Percentiles rank a stretch among this genome's conserved stretches.
These are phyloP conservation scores for Thymelicus acteon DNA, from an alignment of 2,888 invertebrate species.

Conservation along the genomic window DNA sequence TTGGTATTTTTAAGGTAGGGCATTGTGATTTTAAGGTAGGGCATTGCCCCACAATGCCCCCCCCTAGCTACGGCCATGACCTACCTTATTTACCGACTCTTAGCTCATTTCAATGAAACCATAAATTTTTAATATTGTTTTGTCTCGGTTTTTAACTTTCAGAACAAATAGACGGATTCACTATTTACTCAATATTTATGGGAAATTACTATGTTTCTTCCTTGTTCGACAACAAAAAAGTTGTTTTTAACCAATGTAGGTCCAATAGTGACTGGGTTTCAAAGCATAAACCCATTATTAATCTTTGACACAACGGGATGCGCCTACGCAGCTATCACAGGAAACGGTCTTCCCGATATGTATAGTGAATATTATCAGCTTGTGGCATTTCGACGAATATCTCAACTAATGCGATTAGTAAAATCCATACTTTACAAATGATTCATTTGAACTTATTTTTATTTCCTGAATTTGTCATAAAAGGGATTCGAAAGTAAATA, in stretches of 20 bases:
- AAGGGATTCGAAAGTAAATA: background rate
- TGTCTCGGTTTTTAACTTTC: no score
- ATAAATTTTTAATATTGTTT: no score
- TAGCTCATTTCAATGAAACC: no score
- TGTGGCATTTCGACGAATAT: slow-evolving; percentile 35
- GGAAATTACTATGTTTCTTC: no score
- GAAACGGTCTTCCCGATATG: slow-evolving; percentile 69
- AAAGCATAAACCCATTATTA: slow-evolving; percentile 35
- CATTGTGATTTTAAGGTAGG: no score
- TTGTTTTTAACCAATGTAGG: background rate
- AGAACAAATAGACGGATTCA: no score
- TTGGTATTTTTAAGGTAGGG: no score
- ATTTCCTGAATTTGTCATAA: background rate
- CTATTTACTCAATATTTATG: no score
- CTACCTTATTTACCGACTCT: no score
- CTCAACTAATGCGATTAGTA: slow-evolving; percentile 25
- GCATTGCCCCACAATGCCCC: no score
- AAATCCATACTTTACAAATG: slow-evolving; percentile 16
- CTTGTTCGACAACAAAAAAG: no score
- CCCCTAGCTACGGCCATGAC: no score
- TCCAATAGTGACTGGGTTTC: background rate
- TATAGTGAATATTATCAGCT: slow-evolving; percentile 65
- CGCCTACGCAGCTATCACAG: slow-evolving; percentile 62
- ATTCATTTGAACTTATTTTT: slow-evolving; percentile 19
- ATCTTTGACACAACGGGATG: slow-evolving; percentile 70